Evolutionary conservation across 1,140 invertebrate genomes (phyloP), one percentile per base, ranked within the genome.

Genomic region (Ylistrum balloti): DNA sequence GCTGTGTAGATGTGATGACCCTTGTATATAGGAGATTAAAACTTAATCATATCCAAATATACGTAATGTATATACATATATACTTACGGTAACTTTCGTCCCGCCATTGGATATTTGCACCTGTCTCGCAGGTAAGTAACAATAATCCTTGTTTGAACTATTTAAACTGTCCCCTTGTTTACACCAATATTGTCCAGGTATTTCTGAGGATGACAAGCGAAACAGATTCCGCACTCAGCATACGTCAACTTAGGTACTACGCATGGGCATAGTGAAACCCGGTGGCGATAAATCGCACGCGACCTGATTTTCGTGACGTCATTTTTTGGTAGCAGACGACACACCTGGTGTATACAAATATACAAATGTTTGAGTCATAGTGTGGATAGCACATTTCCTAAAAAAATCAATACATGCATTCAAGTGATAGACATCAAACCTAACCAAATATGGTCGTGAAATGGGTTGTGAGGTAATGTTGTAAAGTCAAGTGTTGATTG

Each of bases 161-260:
- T 5, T 74, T n/a, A 28, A 9, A 74, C 56, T 74, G 56, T 28
- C n/a, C 56, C n/a, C 35, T 13, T 38, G 56, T 74, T 74, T 74
- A 74, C 56, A 9, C 0, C 9, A 28, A 74, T 74, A 74, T 74
- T 74, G 56, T 28, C 22, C 22, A 74, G 56, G 56, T 74, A 74
- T 74, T 74, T 74, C 56, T 74, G 56, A 28, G 56, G 56, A 74
- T 74, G 56, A 74, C 56, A 74, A 74, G 56, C 56, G 56, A 74
- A n/a, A 74, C 22, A 74, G 56, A 74, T n/a, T 74, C 56, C 56
- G 56, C n/a, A 74, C 56, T 28, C 56, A n/a, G 56, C 28, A 74
- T 17, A 74, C 56, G n/a, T 74, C 56, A 74, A 74, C 56, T 74
- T 28, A n/a, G 56, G 56, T 17, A 74, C 17, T n/a, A 74, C 56